A percentile compares a stretch with the other conserved stretches of the same genome.
Evolutionary conservation across 1,140 invertebrate genomes (phyloP).

Genomic region (Panulirus ornatus): DNA sequence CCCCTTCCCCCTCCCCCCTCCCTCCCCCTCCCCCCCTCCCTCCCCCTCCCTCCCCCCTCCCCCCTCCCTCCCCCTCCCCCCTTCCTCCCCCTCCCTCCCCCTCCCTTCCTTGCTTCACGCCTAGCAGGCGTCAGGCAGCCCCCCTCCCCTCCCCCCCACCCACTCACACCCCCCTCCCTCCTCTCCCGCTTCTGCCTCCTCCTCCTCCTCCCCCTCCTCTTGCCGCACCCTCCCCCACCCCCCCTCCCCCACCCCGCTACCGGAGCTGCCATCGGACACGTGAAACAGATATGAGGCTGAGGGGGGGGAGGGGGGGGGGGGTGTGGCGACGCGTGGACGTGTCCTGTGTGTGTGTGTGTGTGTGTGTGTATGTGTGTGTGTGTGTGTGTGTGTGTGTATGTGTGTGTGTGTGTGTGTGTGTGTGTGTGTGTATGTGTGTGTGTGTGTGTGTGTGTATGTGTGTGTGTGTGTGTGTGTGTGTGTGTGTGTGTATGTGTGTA

Average conservation of each 20-base stretch:
- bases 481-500: slow-evolving; percentile 4
- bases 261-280: neutral
- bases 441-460: neutral
- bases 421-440: neutral
- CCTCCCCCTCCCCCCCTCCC: too few species aligned
- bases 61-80: too few species aligned
- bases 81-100: too few species aligned
- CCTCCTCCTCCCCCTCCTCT: neutral
- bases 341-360: neutral
- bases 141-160: too few species aligned
- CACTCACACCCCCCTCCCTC: neutral
- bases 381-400: slow-evolving; percentile 7
- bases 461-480: slow-evolving; percentile 4
- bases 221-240: neutral
- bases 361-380: neutral
- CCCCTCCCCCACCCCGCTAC: neutral
- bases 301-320: neutral
- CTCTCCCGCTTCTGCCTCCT: neutral
- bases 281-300: neutral
- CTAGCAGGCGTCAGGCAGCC: too few species aligned
- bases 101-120: too few species aligned
- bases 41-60: too few species aligned
- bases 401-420: slow-evolving; percentile 1
- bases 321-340: neutral
- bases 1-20: too few species aligned